Evolutionary conservation across 2,797 vertebrate genomes (phyloP).

Genomic region (Sternotherus odoratus): DNA sequence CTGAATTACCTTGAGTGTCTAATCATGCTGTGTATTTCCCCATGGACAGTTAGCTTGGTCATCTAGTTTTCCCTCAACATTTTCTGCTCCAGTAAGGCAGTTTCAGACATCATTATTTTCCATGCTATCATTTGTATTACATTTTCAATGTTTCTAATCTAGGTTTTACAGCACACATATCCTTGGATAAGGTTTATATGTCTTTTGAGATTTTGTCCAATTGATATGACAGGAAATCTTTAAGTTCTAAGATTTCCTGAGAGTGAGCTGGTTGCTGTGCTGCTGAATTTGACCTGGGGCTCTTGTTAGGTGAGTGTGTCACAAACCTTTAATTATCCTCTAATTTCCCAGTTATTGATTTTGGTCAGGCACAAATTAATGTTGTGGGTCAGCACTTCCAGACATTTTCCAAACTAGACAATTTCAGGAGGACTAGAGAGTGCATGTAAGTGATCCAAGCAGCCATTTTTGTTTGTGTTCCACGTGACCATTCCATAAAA

Average conservation of each 20-base stretch:
- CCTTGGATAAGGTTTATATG: neutral
- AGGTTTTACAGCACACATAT: neutral
- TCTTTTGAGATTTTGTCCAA: neutral
- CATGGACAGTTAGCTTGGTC: neutral
- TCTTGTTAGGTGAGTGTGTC: neutral
- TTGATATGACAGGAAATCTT: conserved; percentile 10
- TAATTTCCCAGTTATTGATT: neutral
- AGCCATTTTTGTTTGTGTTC: neutral
- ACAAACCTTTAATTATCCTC: neutral
- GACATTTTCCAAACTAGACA: neutral
- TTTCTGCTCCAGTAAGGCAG: neutral
- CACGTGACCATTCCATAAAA: neutral
- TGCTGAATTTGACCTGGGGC: neutral
- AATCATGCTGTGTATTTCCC: neutral
- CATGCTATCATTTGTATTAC: neutral
- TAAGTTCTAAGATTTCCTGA: neutral
- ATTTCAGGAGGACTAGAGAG: neutral
- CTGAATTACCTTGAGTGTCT: neutral
- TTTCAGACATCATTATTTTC: neutral
- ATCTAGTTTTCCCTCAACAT: neutral
- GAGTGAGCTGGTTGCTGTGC: neutral
- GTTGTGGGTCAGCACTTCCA: neutral
- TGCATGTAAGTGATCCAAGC: neutral
- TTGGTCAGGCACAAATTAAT: neutral
- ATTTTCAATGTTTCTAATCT: neutral